A percentile compares a stretch with the other conserved stretches of the same genome.
phyloP scores from a whole-genome alignment of 2,113 vertebrate genomes.

The Antigone vipio region DNA sequence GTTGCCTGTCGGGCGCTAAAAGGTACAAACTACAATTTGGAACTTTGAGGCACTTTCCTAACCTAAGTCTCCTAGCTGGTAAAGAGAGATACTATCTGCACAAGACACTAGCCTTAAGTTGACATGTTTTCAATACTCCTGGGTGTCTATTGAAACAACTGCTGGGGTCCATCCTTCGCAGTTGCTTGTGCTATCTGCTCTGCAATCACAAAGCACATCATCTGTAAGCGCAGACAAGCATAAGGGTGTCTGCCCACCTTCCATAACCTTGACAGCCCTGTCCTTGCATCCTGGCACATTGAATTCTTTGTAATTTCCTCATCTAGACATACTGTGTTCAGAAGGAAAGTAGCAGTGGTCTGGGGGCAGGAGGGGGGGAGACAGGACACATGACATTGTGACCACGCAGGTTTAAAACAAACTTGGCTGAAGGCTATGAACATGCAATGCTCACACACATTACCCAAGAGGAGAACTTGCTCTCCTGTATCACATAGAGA shows the following conservation, averaged over 20 bases:
- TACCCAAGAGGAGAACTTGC: background rate
- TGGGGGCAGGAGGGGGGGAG: no score
- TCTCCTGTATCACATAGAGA: background rate
- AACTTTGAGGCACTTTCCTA: background rate
- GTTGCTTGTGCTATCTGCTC: constrained; percentile 83
- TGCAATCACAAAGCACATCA: constrained; percentile 82
- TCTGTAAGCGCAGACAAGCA: constrained; percentile 86
- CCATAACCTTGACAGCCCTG: background rate
- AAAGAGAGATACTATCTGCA: background rate
- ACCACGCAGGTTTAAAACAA: background rate
- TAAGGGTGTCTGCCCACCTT: constrained; percentile 86
- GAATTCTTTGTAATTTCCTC: background rate
- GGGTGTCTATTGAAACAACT: background rate
- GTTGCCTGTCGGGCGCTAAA: background rate
- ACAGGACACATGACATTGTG: background rate
- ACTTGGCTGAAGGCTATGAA: background rate
- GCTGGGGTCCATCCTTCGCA: constrained; percentile 85
- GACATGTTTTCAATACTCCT: background rate
- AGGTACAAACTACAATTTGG: background rate
- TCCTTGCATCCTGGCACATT: background rate
- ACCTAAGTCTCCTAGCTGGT: background rate
- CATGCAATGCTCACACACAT: background rate
- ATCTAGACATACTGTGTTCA: background rate
- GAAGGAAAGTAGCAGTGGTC: background rate
- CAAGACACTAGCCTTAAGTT: background rate